Base-by-base conservation (phyloP, 2,888 invertebrate species). In the Caradrina clavipalpis region DNA sequence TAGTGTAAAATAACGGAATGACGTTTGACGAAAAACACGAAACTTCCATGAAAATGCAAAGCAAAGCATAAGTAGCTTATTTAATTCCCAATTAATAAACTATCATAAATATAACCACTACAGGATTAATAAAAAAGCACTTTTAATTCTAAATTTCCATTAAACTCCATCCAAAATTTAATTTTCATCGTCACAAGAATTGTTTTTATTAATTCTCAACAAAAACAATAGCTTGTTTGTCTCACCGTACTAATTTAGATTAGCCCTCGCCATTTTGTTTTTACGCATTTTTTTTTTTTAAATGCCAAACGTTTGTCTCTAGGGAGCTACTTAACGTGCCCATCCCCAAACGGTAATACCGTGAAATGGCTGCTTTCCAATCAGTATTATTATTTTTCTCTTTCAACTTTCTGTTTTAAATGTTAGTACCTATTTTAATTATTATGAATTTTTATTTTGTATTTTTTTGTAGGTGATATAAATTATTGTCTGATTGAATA, bases 191-290 rank as follows among this genome's bases (percentile, higher is more conserved):
- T 8, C 15, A 19, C 10, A 35, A 45, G 51, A 67, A 47, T 19
- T 55, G 5, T 49, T 62, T 57, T 47, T 35, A 59, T 55, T 63
- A 67, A 59, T 39, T 63, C 5, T 17, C 45, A 58, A 47, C n/a
- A 60, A 64, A 47, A 68, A 75, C 60, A 72, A 74, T 59, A 42
- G 13, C 55, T 66, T 83, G 81, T 82, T 92, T 54, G 59, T 88
- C 87, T 2, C 8, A 89, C 92, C 75, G 53, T 93, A 92, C 91
- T 93, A 91, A 94, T 94, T 94, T 92, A 94, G 94, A 94, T 94
- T 94, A 94, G 90, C 91, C 84, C 80, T 84, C 87, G 73, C 88
- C 87, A 89, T 91, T 93, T 92, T 90, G 87, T 90, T 89, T 85
- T 90, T 86, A 66, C 81, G 87, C 88, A 89, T 88, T 91, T 92